Evolutionary conservation across 1,140 invertebrate species (phyloP).

Genomic region (Lepidurus couesii): DNA sequence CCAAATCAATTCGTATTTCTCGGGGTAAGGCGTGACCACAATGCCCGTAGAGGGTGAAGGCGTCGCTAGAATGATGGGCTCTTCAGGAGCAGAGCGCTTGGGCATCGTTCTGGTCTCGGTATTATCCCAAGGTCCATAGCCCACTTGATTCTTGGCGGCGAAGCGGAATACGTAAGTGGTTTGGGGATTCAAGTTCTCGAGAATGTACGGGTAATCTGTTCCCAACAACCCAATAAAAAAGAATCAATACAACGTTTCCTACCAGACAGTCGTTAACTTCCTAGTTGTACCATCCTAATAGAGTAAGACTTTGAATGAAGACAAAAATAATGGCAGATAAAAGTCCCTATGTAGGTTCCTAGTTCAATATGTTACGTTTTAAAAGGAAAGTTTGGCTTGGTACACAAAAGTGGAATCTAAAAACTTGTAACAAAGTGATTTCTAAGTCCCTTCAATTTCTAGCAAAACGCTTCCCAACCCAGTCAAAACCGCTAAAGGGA

Average conservation of each 20-base stretch:
- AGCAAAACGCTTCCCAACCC: no score
- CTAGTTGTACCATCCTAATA: no score
- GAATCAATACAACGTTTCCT: neutral
- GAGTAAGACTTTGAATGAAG: neutral
- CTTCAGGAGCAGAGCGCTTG: slow-evolving; percentile 46
- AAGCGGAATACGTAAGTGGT: slow-evolving; percentile 78
- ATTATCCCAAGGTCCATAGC: slow-evolving; percentile 60
- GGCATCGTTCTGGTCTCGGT: slow-evolving; percentile 46
- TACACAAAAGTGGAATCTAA: no score
- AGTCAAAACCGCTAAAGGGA: no score
- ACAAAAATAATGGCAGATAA: neutral
- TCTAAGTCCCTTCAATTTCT: no score
- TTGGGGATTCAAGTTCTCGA: slow-evolving; percentile 72
- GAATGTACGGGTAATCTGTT: slow-evolving; percentile 52
- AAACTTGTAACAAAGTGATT: no score
- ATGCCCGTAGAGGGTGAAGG: slow-evolving; percentile 39
- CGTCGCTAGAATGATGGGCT: slow-evolving; percentile 50
- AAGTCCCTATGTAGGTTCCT: no score
- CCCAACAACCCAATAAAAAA: neutral
- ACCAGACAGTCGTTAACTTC: neutral
- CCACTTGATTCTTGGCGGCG: slow-evolving; percentile 75
- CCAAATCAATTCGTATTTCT: slow-evolving; percentile 75
- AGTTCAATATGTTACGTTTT: no score
- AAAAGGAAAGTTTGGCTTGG: no score
- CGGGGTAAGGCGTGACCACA: slow-evolving; percentile 55